Evolutionary conservation across 2,888 invertebrate genomes (phyloP), one percentile per base, ranked within the genome.

Genomic region (Dryobota labecula): DNA sequence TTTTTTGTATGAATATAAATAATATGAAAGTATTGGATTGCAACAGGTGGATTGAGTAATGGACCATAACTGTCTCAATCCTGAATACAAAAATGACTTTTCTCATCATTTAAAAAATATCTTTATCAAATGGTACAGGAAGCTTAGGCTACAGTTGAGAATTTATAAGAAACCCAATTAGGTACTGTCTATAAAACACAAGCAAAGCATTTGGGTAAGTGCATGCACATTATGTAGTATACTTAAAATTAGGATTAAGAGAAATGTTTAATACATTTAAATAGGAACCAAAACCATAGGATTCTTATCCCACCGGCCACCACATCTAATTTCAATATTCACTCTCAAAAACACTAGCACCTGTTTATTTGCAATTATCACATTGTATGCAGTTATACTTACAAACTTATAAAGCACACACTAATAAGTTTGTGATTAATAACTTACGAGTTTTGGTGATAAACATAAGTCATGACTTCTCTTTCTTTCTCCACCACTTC

Each of bases 391-490:
- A 58, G 18, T 24, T 38, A n/a, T n/a, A 33, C n/a, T 20, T 41
- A 57, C 18, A 38, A 38, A 18, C 38, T 60, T 60, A 41, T 15
- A 30, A 43, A 60, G 30, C 20, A 33, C 24, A 18, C 20, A 43
- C 15, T 27, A 27, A 27, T 3, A 38, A 27, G 3, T 60, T 60
- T 27, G 9, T 15, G 1, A 24, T 36, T n/a, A 36, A 33, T 58
- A 30, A 66, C 95, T 94, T 85, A 96, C 96, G 91, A 89, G 85
- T 92, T 93, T 2, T 89, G 82, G 57, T 94, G 93, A 76, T 98
- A 98, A 0, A 97, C 96, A 88, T 98, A 99, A 1, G 97, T 97
- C 98, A 99, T 98, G 53, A 97, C 94, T 94, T 99, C 99, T 86
- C 97, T 97, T 91, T 99, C 99, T 62, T 97, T 97, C 45, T 97